Conservation (phyloP, 2,113 vertebrate genomes). For the Charina bottae region DNA sequence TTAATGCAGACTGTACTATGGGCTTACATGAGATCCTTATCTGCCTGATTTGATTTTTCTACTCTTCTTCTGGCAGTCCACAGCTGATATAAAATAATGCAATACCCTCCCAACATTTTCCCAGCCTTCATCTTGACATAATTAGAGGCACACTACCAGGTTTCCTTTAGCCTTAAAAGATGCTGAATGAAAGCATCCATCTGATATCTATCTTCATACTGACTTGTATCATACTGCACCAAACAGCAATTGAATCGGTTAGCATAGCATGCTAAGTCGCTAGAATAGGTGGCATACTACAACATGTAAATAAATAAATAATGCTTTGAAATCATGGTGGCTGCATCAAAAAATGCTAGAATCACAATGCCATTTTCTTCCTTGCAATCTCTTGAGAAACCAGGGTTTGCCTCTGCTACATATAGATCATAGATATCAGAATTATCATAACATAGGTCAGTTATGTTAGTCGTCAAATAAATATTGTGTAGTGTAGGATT, state of each 20-base stretch:
- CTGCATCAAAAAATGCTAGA: neutral
- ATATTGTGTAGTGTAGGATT: neutral
- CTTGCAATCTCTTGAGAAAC: neutral
- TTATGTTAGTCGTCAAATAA: neutral
- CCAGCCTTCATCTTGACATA: neutral
- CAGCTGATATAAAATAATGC: neutral
- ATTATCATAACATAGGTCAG: neutral
- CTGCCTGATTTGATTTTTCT: neutral
- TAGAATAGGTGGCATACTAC: neutral
- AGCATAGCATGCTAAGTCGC: neutral
- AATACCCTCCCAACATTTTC: neutral
- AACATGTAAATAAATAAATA: neutral
- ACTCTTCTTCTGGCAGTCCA: neutral
- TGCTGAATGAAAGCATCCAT: neutral
- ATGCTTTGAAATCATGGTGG: neutral
- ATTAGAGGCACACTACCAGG: neutral
- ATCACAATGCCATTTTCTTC: neutral
- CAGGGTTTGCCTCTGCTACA: neutral
- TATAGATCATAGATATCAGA: neutral
- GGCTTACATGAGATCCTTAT: neutral
- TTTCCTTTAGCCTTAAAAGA: neutral
- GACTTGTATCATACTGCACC: neutral
- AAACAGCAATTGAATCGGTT: neutral
- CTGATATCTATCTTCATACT: neutral
- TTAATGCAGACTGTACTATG: neutral